These are phyloP conservation scores for Campaea margaritaria DNA, from an alignment of 2,888 invertebrate species.

Conservation along the genomic window DNA sequence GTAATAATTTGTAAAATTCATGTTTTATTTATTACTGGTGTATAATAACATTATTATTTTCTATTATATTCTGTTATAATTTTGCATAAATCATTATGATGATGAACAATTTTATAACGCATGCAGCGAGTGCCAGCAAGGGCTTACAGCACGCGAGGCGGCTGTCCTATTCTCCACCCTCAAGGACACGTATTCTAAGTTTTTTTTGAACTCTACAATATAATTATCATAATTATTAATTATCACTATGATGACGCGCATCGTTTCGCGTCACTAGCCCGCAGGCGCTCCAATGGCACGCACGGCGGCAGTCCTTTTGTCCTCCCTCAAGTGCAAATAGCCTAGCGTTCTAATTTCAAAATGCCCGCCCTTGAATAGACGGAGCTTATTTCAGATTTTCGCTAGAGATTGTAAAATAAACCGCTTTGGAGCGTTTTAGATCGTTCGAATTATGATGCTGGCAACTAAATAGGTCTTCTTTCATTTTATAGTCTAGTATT, in stretches of 20 bases:
- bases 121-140: too few relatives aligned
- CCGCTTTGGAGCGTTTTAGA: neutral
- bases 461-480: neutral
- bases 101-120: too few relatives aligned
- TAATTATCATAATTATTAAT: neutral
- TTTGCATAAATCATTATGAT: too few relatives aligned
- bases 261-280: conserved; percentile 40
- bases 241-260: neutral
- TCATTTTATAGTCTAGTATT: too few relatives aligned
- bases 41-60: too few relatives aligned
- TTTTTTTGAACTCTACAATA: neutral
- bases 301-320: conserved; percentile 64
- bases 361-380: conserved; percentile 61
- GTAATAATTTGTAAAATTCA: too few relatives aligned
- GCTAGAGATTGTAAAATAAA: conserved; percentile 40
- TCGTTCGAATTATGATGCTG: neutral
- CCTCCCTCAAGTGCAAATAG: conserved; percentile 76
- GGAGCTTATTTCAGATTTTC: conserved; percentile 60
- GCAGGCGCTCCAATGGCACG: conserved; percentile 57
- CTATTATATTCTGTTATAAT: too few relatives aligned
- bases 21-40: too few relatives aligned
- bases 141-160: too few relatives aligned
- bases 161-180: too few relatives aligned
- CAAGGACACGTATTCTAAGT: too few relatives aligned
- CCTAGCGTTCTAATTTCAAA: conserved; percentile 78